Percentiles rank a stretch among this genome's conserved stretches.
Conservation (phyloP, 2,113 vertebrate genomes). For the Theropithecus gelada region DNA sequence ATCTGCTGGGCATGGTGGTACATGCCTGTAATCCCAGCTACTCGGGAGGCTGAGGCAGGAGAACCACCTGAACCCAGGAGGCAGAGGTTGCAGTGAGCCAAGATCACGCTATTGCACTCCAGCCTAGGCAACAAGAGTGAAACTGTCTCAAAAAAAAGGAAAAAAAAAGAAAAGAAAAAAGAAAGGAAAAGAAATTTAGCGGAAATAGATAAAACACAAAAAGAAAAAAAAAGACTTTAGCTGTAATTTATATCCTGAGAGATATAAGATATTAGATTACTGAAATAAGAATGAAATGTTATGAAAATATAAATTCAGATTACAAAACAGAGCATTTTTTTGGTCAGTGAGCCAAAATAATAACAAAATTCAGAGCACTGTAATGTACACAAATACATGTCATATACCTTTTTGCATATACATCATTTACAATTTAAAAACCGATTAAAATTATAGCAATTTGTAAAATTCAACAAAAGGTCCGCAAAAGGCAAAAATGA, state of each 20-base stretch:
- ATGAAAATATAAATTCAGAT: neutral
- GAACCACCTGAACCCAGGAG: too few relatives aligned
- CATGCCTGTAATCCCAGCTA: too few relatives aligned
- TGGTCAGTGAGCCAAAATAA: too few relatives aligned
- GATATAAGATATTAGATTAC: neutral
- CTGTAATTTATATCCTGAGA: neutral
- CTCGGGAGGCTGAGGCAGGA: too few relatives aligned
- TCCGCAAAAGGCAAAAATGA: neutral
- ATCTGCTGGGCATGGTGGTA: too few relatives aligned
- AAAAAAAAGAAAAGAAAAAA: too few relatives aligned
- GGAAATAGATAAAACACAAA: neutral
- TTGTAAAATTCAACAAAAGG: conserved; percentile 15
- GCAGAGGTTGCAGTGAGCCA: too few relatives aligned
- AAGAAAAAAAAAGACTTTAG: neutral
- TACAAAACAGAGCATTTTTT: neutral
- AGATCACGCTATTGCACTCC: too few relatives aligned
- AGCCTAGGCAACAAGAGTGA: too few relatives aligned
- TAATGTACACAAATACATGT: neutral
- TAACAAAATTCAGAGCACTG: too few relatives aligned
- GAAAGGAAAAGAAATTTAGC: neutral
- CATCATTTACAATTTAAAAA: neutral
- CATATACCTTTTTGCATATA: neutral
- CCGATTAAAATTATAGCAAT: neutral
- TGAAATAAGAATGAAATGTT: neutral
- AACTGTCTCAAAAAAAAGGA: too few relatives aligned